phyloP scores from a whole-genome alignment of 2,888 invertebrate species.

The Trilocha varians region DNA sequence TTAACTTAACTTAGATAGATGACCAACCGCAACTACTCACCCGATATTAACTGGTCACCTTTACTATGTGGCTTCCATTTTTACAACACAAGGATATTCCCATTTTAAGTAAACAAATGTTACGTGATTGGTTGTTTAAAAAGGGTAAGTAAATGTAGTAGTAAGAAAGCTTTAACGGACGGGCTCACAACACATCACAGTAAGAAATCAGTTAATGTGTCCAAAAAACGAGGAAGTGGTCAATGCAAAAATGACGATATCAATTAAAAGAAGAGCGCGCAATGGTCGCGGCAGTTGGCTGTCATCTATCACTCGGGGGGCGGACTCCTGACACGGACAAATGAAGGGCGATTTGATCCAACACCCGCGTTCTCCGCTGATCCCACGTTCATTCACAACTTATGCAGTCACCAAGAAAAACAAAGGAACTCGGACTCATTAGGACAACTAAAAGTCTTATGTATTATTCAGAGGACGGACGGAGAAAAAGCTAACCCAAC shows the following conservation, averaged over 20 bases:
- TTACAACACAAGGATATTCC: no score
- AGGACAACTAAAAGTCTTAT: slow-evolving; percentile 57
- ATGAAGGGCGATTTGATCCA: slow-evolving; percentile 69
- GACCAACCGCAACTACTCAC: no score
- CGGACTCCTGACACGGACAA: slow-evolving; percentile 59
- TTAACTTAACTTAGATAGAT: no score
- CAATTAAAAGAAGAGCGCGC: slow-evolving; percentile 57
- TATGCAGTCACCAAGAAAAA: slow-evolving; percentile 63
- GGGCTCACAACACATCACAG: no score
- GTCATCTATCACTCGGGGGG: slow-evolving; percentile 56
- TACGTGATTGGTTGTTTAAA: no score
- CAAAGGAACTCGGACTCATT: slow-evolving; percentile 53
- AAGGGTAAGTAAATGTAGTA: no score
- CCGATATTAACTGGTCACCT: no score
- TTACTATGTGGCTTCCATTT: no score
- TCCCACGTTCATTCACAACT: slow-evolving; percentile 61
- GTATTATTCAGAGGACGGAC: slow-evolving; percentile 59
- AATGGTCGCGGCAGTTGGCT: slow-evolving; percentile 29
- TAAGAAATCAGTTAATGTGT: neutral
- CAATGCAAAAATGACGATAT: slow-evolving; percentile 58
- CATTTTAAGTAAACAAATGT: no score
- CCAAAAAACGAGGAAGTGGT: slow-evolving; percentile 11
- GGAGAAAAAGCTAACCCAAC: slow-evolving; percentile 51
- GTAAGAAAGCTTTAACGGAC: no score
- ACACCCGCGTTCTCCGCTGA: slow-evolving; percentile 40